phyloP scores from a whole-genome alignment of 2,113 vertebrate genomes.

The Mystacornis crossleyi region DNA sequence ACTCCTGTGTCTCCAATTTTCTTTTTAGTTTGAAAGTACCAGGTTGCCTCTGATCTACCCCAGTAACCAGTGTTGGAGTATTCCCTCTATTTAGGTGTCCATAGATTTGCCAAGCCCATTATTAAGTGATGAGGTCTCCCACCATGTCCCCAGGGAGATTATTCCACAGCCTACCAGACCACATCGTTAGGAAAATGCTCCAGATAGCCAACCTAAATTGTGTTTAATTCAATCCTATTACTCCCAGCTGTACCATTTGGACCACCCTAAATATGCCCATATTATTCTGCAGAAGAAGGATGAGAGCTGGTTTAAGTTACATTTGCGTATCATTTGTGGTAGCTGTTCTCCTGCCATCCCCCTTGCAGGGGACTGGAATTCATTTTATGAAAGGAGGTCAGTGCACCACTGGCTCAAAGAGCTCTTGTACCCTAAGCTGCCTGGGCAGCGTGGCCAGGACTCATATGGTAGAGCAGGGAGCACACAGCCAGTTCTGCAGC shows the following conservation, averaged over 20 bases:
- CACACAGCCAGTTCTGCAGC: not conserved
- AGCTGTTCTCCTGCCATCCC: slow-evolving; percentile 49
- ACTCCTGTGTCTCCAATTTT: not conserved
- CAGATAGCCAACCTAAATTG: slow-evolving; percentile 54
- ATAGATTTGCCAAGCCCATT: slow-evolving; percentile 49
- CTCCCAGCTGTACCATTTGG: slow-evolving; percentile 59
- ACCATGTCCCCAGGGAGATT: slow-evolving; percentile 31
- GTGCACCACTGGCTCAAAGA: slow-evolving; percentile 34
- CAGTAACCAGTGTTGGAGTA: not conserved
- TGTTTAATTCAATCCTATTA: slow-evolving; percentile 54
- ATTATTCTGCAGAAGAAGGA: not conserved
- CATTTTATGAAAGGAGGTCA: slow-evolving; percentile 39
- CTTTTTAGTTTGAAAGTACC: not conserved
- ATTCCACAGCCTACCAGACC: slow-evolving; percentile 55
- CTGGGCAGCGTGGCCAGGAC: not conserved
- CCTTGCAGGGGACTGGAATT: not conserved
- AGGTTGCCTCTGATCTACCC: not conserved
- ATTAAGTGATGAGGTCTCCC: slow-evolving; percentile 63
- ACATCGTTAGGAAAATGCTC: slow-evolving; percentile 32
- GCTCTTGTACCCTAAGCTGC: not conserved
- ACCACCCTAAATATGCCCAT: slow-evolving; percentile 51
- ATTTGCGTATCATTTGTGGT: slow-evolving; percentile 52
- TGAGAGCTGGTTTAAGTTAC: slow-evolving; percentile 53
- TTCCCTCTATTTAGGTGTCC: slow-evolving; percentile 32
- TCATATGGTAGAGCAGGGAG: not conserved